Evolutionary conservation across 1,140 invertebrate genomes (phyloP).

Genomic region (Mya arenaria): DNA sequence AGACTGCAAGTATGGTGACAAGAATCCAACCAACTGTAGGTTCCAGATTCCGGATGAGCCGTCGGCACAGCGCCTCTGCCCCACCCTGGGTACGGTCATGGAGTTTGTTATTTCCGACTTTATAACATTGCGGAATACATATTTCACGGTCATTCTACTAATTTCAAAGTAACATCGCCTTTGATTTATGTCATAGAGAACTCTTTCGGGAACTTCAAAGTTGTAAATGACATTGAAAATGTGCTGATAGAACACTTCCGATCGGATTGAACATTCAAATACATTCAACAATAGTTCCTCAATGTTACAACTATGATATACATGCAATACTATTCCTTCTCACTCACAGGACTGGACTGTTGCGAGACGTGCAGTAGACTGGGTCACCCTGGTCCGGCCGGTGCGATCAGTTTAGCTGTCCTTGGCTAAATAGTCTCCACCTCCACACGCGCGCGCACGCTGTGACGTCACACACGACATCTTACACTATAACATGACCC

Average conservation of each 20-base stretch:
- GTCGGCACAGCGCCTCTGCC: neutral
- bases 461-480: too few species aligned
- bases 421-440: too few species aligned
- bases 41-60: conserved; percentile 18
- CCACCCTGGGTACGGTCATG: conserved; percentile 8
- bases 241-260: neutral
- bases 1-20: conserved; percentile 49
- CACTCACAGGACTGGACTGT: conserved; percentile 14
- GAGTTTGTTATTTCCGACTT: neutral
- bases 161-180: neutral
- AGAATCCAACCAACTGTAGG: conserved; percentile 35
- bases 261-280: neutral
- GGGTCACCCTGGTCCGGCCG: conserved; percentile 34
- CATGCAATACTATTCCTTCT: neutral
- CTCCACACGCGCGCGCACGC: too few species aligned
- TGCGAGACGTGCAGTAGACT: conserved; percentile 39
- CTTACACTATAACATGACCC: too few species aligned
- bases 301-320: neutral
- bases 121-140: neutral
- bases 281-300: neutral
- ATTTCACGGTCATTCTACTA: neutral
- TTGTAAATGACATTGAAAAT: neutral
- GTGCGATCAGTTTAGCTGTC: too few species aligned
- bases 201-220: neutral
- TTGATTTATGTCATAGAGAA: neutral